Conservation (phyloP, 2,888 invertebrate species). For the Drosophila longiperda region DNA sequence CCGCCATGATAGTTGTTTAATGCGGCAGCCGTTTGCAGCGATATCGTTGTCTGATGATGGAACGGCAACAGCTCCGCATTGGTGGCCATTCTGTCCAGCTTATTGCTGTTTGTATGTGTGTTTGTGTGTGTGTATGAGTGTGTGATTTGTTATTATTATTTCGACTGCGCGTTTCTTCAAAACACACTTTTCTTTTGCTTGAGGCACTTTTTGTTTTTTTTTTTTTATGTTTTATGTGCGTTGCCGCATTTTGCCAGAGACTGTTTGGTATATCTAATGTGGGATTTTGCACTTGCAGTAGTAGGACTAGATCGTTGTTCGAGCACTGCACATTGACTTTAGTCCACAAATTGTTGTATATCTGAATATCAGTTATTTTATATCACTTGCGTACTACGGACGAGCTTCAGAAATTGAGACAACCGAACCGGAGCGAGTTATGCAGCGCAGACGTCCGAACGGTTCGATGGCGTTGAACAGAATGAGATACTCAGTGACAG, state of each 20-base stretch:
- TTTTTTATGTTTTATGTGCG: conserved; percentile 34
- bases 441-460: conserved; percentile 70
- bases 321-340: conserved; percentile 27
- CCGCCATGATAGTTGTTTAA: conserved; percentile 83
- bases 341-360: conserved; percentile 8
- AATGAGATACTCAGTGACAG: conserved; percentile 65
- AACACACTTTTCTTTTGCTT: conserved; percentile 8
- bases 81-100: conserved; percentile 78
- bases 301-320: conserved; percentile 27
- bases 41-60: conserved; percentile 84
- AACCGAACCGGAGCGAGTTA: conserved; percentile 43
- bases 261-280: background rate
- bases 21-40: conserved; percentile 83
- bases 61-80: conserved; percentile 84
- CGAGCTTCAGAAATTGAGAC: conserved; percentile 35
- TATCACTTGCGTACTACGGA: conserved; percentile 26
- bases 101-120: conserved; percentile 3
- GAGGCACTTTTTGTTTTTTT: background rate
- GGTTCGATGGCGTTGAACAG: conserved; percentile 77
- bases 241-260: conserved; percentile 59
- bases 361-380: background rate
- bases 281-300: conserved; percentile 14
- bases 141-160: conserved; percentile 4
- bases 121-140: background rate
- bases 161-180: background rate